Evolutionary conservation across 2,888 invertebrate genomes (phyloP).

Genomic region (Xylophagus ater): DNA sequence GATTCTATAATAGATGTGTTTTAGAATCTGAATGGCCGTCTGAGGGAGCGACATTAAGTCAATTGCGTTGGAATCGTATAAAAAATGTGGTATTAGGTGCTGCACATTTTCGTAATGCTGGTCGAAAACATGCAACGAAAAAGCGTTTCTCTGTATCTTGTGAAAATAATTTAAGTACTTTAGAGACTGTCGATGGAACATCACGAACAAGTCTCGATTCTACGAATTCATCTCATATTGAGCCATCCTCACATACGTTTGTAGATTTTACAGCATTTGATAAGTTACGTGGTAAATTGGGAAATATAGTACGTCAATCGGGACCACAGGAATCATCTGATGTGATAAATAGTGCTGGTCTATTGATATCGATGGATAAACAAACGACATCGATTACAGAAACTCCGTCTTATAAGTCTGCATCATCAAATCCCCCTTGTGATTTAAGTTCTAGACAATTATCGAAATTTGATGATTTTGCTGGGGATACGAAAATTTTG

Average conservation of each 20-base stretch:
- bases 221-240: slow-evolving; percentile 26
- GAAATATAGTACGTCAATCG: slow-evolving; percentile 54
- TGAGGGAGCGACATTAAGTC: slow-evolving; percentile 59
- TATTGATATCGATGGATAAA: slow-evolving; percentile 42
- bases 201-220: slow-evolving; percentile 39
- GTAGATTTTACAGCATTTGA: slow-evolving; percentile 46
- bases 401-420: slow-evolving; percentile 25
- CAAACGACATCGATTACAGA: slow-evolving; percentile 11
- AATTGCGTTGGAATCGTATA: slow-evolving; percentile 86
- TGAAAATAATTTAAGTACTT: slow-evolving; percentile 36
- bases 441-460: slow-evolving; percentile 44
- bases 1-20: slow-evolving; percentile 69
- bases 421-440: slow-evolving; percentile 49
- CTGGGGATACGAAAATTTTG: slow-evolving; percentile 66
- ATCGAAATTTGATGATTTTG: slow-evolving; percentile 61
- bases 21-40: slow-evolving; percentile 93
- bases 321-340: slow-evolving; percentile 27
- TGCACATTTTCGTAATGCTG: slow-evolving; percentile 75
- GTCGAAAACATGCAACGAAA: slow-evolving; percentile 47
- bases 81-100: slow-evolving; percentile 85
- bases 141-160: slow-evolving; percentile 34
- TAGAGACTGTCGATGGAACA: slow-evolving; percentile 37
- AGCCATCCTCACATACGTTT: slow-evolving; percentile 16
- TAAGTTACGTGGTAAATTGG: slow-evolving; percentile 46
- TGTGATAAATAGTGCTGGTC: slow-evolving; percentile 41